Evolutionary conservation across 2,888 invertebrate genomes (phyloP).

Genomic region (Plebejus melissa): DNA sequence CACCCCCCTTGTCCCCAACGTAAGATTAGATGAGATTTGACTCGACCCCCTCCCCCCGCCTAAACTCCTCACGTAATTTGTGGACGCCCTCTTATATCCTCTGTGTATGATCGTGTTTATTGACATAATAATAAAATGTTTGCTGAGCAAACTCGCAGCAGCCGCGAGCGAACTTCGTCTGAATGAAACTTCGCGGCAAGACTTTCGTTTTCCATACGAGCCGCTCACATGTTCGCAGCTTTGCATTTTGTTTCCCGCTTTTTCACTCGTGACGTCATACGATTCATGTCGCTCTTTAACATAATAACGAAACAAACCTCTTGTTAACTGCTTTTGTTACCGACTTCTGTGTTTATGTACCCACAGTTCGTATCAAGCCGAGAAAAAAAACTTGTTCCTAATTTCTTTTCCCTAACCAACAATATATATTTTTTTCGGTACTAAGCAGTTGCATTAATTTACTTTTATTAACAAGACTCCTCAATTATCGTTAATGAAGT

Average conservation of each 20-base stretch:
- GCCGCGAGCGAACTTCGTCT: constrained; percentile 67
- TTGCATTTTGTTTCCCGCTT: constrained; percentile 74
- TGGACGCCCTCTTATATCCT: not conserved
- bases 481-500: not conserved
- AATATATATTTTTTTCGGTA: too few relatives aligned
- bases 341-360: not conserved
- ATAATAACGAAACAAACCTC: constrained; percentile 28
- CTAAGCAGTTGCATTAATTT: too few relatives aligned
- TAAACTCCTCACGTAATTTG: too few relatives aligned
- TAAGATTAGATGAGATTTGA: too few relatives aligned
- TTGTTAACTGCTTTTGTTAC: not conserved
- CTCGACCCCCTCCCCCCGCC: too few relatives aligned
- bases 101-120: not conserved
- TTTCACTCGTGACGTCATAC: constrained; percentile 69
- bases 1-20: too few relatives aligned
- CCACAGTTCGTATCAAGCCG: not conserved
- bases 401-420: not conserved
- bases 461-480: not conserved
- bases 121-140: constrained; percentile 27
- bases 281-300: constrained; percentile 46
- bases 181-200: constrained; percentile 69
- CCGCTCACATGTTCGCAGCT: constrained; percentile 67
- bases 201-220: constrained; percentile 79
- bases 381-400: not conserved
- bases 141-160: constrained; percentile 37